phyloP scores from a whole-genome alignment of 2,113 vertebrate genomes.

The Sinocyclocheilus anshuiensis region DNA sequence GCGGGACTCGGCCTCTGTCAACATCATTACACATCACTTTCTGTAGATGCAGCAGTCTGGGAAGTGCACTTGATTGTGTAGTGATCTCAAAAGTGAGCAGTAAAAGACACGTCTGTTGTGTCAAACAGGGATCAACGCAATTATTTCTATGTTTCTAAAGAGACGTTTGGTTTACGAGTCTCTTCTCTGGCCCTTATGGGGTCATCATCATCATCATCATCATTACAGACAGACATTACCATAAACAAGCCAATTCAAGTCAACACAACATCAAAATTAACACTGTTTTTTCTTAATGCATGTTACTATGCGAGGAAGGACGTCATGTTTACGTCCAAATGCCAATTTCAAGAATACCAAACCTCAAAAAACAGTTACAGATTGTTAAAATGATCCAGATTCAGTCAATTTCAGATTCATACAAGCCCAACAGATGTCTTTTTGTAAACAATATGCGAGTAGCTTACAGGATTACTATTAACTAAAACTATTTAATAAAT shows the following conservation, averaged over 20 bases:
- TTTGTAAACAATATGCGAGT: no score
- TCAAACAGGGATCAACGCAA: conserved; percentile 72
- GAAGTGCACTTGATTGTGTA: conserved; percentile 76
- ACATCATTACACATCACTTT: conserved; percentile 73
- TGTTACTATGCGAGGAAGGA: background rate
- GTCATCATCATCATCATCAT: no score
- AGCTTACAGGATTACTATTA: no score
- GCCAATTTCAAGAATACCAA: background rate
- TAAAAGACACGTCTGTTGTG: conserved; percentile 70
- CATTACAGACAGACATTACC: background rate
- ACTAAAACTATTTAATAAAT: no score
- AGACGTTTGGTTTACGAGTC: background rate
- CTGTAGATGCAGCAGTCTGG: conserved; percentile 67
- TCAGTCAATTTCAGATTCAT: background rate
- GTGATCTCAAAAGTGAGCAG: conserved; percentile 76
- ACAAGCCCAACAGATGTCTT: no score
- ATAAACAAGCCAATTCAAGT: background rate
- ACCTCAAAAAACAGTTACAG: background rate
- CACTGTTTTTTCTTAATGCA: background rate
- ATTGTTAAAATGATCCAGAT: background rate
- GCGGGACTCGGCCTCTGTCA: conserved; percentile 60
- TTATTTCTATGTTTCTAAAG: background rate
- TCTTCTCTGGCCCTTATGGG: background rate
- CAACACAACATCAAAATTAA: background rate
- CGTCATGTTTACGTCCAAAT: background rate